Conservation (phyloP, 1,140 invertebrate species). For the Hestina assimilis region DNA sequence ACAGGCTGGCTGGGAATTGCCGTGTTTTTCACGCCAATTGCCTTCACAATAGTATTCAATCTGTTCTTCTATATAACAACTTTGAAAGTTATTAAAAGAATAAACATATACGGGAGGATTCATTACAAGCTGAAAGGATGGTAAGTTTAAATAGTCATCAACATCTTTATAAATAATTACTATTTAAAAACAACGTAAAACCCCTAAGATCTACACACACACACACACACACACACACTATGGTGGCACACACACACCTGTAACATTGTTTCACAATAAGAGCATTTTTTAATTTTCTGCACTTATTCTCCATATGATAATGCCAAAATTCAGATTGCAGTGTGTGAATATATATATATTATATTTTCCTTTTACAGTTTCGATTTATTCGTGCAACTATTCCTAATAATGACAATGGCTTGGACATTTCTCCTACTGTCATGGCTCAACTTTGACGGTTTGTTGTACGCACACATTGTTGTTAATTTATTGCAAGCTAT, state of each 20-base stretch:
- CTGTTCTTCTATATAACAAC: slow-evolving; percentile 89
- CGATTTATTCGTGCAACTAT: slow-evolving; percentile 86
- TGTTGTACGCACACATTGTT: slow-evolving; percentile 86
- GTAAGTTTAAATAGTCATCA: slow-evolving; percentile 77
- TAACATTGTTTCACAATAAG: too few relatives aligned
- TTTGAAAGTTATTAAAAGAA: slow-evolving; percentile 86
- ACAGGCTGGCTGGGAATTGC: slow-evolving; percentile 88
- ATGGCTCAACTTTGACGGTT: slow-evolving; percentile 83
- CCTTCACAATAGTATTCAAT: slow-evolving; percentile 87
- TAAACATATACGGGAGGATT: slow-evolving; percentile 89
- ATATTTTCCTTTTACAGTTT: slow-evolving; percentile 81
- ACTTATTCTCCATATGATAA: neutral
- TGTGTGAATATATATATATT: neutral
- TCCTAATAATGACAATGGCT: slow-evolving; percentile 84
- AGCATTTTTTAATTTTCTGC: too few relatives aligned
- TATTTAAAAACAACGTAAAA: too few relatives aligned
- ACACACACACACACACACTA: too few relatives aligned
- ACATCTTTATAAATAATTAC: too few relatives aligned
- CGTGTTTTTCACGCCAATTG: slow-evolving; percentile 88
- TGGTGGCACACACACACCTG: too few relatives aligned
- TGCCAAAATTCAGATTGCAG: neutral
- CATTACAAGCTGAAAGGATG: slow-evolving; percentile 91
- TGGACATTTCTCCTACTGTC: slow-evolving; percentile 88
- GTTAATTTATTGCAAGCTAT: slow-evolving; percentile 86
- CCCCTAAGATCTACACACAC: too few relatives aligned